These are phyloP conservation scores for Onychostruthus taczanowskii DNA, from an alignment of 2,113 vertebrate genomes.

Conservation along the genomic window DNA sequence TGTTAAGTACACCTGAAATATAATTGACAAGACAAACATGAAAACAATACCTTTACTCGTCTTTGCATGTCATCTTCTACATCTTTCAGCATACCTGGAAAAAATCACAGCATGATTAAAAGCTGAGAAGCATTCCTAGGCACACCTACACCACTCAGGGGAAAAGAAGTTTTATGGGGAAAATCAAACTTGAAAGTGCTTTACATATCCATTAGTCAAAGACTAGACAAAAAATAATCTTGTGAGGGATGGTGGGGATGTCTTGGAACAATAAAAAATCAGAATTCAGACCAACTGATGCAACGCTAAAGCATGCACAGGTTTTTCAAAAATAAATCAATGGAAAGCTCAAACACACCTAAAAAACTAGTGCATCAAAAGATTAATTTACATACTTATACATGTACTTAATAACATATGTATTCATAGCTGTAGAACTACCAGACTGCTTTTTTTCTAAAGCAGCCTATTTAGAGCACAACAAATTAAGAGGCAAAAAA, in stretches of 20 bases:
- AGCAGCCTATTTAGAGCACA: neutral
- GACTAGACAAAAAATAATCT: neutral
- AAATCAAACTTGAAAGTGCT: neutral
- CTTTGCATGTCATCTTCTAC: conserved; percentile 98
- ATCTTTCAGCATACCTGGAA: conserved; percentile 95
- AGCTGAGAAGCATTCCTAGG: neutral
- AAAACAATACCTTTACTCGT: conserved; percentile 89
- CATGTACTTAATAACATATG: accelerated
- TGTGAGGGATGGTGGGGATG: neutral
- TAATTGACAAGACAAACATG: neutral
- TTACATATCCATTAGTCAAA: neutral
- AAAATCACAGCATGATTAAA: neutral
- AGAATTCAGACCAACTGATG: neutral
- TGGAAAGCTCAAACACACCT: neutral
- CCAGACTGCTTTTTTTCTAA: neutral
- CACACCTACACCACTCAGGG: neutral
- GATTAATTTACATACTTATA: neutral
- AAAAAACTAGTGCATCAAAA: neutral
- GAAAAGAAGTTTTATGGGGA: neutral
- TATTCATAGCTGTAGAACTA: neutral
- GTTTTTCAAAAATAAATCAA: neutral
- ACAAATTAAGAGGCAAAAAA: neutral
- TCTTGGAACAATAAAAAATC: neutral
- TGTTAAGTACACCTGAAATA: neutral
- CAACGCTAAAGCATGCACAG: neutral